These are phyloP conservation scores for Jacana jacana DNA, from an alignment of 2,113 vertebrate species.

Conservation along the genomic window DNA sequence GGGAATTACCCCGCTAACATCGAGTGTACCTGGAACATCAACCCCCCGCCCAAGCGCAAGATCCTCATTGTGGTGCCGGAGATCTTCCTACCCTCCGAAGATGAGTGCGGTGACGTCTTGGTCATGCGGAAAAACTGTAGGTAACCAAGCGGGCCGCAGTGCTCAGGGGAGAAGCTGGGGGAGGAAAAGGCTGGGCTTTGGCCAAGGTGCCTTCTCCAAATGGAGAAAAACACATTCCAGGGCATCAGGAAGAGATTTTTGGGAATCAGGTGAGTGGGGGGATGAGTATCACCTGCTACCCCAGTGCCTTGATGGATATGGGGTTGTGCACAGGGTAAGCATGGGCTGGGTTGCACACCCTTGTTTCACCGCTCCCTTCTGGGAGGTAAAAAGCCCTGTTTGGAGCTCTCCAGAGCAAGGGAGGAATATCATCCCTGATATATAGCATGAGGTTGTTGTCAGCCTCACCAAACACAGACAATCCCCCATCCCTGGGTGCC, in stretches of 20 bases:
- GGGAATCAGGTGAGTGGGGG: not conserved
- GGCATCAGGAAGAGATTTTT: not conserved
- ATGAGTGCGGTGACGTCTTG: constrained; percentile 95
- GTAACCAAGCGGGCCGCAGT: constrained; percentile 56
- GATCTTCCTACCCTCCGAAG: constrained; percentile 97
- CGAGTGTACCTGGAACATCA: constrained; percentile 98
- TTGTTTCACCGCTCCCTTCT: not conserved
- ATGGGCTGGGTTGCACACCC: not conserved
- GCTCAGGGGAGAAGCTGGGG: not conserved
- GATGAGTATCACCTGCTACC: rapidly evolving
- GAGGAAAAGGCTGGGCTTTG: not conserved
- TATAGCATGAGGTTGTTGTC: not conserved
- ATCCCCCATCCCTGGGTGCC: not conserved
- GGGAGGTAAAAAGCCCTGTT: not conserved
- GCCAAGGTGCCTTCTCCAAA: not conserved
- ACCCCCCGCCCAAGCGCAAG: constrained; percentile 95
- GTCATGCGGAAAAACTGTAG: constrained; percentile 99
- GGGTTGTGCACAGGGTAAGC: not conserved
- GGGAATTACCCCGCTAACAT: constrained; percentile 95
- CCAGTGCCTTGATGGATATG: rapidly evolving
- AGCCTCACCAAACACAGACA: rapidly evolving
- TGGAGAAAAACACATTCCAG: rapidly evolving
- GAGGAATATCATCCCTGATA: not conserved
- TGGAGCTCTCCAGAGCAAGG: not conserved
- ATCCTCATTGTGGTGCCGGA: constrained; percentile 97